Evolutionary conservation across 2,888 invertebrate genomes (phyloP), one percentile per base, ranked within the genome.

Genomic region (Melanotus villosus): DNA sequence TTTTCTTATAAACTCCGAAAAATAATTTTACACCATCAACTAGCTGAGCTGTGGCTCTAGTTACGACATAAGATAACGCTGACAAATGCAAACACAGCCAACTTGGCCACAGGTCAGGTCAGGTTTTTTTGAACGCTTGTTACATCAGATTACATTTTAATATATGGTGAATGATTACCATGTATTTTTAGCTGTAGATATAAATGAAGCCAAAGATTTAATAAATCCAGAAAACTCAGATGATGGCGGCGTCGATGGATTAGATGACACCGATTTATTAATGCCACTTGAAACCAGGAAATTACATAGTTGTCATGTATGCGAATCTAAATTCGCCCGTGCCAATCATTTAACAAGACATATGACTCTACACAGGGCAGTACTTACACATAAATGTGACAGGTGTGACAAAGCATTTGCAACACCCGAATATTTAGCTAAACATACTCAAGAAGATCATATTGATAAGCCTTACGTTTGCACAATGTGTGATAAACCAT

Each of bases 391-490:
- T 75, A 84, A 84, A 72, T 85, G 85, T 72, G 83, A 83, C 52
- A 77, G 79, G 10, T 85, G 85, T 66, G 84, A 84, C 32, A 83
- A 84, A 72, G 83, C 85, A 0, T 85, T 83, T 68, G 82, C 82
- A 14, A 81, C 82, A 2, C 78, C 80, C 12, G 84, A 84, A 26
- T 76, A 80, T 70, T 76, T 85, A 36, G 79, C 81, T 16, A 80
- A 84, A 52, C 85, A 85, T 58, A 78, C 82, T 2, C 81, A 84
- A 70, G 82, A 85, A 65, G 83, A 84, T 68, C 85, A 84, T 71
- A 80, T 84, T 26, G 83, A 85, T 68, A 83, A 84, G 66, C 84
- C 85, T 1, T 85, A 85, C 73, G 79, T 81, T 9, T 85, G 85
- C 71, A 84, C 82, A 2, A 79, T 82, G 21, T 85, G 85, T 73